Base-by-base conservation (phyloP, 2,888 invertebrate species). In the Rosalia funebris region DNA sequence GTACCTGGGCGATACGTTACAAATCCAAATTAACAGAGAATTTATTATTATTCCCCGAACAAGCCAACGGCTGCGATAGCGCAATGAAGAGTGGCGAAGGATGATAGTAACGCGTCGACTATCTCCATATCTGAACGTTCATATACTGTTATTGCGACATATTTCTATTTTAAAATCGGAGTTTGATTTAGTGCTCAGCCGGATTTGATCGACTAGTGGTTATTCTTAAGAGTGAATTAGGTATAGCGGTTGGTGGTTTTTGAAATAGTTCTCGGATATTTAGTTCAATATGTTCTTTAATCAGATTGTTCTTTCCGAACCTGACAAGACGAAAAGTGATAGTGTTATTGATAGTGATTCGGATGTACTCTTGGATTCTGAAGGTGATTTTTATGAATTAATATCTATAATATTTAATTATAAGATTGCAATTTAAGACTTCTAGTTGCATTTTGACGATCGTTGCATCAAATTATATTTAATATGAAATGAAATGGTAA, bases 201-300 rank as follows among this genome's bases (percentile, higher is more conserved):
- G 12, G 48, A 48, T 48, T 39, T 50, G 17, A 20, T 14, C 3
- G 25, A 25, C 7, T 25, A 25, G 25, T 25, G 25, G 7, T 25
- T 7, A 7, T 34, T n/a, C 5, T 34, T 34, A 3, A 11, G 25
- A 34, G 5, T n/a, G 34, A 7, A 34, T 34, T 7, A 2, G 5
- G 34, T 34, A 5, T 5, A n/a, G 11, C 3, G 7, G 11, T 34
- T 34, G 10, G 10, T 2, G 34, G 11, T 11, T 34, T 34, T 3
- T 25, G 3, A 34, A 10, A 34, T 34, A 7, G 25, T n/a, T n/a
- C 10, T 5, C 34, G 34, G 34, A 34, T 7, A 34, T 7, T n/a
- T n/a, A 34, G 11, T 10, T 52, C 15, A 25, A 9, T n/a, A 52
- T 52, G 52, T 52, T 11, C 31, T 52, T 52, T 37, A 52, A 52